These are phyloP conservation scores for Hermaeophaga mercurialis DNA, from an alignment of 2,888 invertebrate species.

Conservation along the genomic window DNA sequence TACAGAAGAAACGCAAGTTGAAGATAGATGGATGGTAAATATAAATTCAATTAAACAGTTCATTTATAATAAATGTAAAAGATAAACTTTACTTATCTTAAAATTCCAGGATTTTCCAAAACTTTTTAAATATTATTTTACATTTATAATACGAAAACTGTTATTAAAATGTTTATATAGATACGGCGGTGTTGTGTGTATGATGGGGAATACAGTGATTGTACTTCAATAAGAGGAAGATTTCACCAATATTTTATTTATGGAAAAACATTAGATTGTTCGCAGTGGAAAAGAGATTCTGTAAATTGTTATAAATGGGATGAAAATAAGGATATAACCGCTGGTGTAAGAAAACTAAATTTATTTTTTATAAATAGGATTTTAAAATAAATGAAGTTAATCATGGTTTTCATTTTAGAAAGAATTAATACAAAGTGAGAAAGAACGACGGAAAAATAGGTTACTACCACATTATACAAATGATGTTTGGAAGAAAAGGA, in stretches of 20 bases:
- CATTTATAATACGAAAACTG: no score
- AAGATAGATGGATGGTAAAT: constrained; percentile 51
- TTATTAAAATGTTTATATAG: constrained; percentile 61
- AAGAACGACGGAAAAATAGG: constrained; percentile 65
- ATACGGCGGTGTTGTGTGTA: constrained; percentile 81
- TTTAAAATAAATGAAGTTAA: no score
- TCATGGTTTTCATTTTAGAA: constrained; percentile 26
- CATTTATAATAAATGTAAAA: background rate
- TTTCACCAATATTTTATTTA: constrained; percentile 87
- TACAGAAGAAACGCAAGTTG: constrained; percentile 11
- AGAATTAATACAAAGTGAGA: constrained; percentile 74
- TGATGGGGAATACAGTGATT: constrained; percentile 81
- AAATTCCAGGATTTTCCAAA: no score
- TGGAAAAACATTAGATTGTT: constrained; percentile 76
- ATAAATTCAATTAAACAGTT: constrained; percentile 1
- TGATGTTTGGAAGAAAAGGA: constrained; percentile 78
- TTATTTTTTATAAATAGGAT: background rate
- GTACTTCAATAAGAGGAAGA: constrained; percentile 72
- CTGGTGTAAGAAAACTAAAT: constrained; percentile 65
- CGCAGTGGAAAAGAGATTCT: constrained; percentile 79
- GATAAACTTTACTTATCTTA: no score
- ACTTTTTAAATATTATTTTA: no score
- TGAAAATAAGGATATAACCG: constrained; percentile 64
- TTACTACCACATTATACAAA: constrained; percentile 73
- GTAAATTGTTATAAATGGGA: constrained; percentile 75